Base-by-base conservation (phyloP, 1,140 invertebrate genomes). In the Bombus ignitus region DNA sequence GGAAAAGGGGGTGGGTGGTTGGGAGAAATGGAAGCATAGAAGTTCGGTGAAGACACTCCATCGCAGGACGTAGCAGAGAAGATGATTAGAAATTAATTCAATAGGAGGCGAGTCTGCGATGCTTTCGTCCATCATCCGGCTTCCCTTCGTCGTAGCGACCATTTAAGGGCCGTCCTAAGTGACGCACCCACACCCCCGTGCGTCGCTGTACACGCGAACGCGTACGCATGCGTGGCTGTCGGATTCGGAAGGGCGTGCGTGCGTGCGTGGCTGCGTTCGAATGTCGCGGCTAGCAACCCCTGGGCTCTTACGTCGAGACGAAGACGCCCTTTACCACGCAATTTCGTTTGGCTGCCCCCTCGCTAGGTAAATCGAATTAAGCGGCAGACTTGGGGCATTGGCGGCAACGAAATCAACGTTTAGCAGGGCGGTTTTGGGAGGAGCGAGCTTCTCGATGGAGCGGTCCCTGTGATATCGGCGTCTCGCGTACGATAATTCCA, bases 321-420 rank as follows among this genome's bases (percentile, higher is more conserved):
- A 74, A 76, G 81, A 57, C 65, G 66, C 77, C 66, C 65, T 44
- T 87, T 53, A 42, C 65, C 81, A 70, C 77, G 87, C 83, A 78
- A 91, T 88, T 90, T 90, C 84, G 80, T 82, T 78, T 47, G 28
- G 53, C 37, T 35, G 42, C n/a, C 57, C 39, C 75, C 71, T 83
- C 39, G 81, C 77, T 80, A 82, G 47, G 57, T 82, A 88, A 90
- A 90, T 91, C 87, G 83, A 90, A 91, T 91, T 90, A 91, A 82
- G 44, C 44, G 83, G 78, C 87, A 77, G 71, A 84, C 79, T 78
- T 72, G 62, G 70, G 76, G 62, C 68, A 83, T 86, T 68, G 83
- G 72, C 84, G 53, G 83, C 62, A 68, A 76, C 82, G 47, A 71
- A 90, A 90, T 90, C 88, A 81, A 77, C 86, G 65, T 82, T 88